Conservation (phyloP, 1,140 invertebrate species). For the Meloidogyne floridensis region DNA sequence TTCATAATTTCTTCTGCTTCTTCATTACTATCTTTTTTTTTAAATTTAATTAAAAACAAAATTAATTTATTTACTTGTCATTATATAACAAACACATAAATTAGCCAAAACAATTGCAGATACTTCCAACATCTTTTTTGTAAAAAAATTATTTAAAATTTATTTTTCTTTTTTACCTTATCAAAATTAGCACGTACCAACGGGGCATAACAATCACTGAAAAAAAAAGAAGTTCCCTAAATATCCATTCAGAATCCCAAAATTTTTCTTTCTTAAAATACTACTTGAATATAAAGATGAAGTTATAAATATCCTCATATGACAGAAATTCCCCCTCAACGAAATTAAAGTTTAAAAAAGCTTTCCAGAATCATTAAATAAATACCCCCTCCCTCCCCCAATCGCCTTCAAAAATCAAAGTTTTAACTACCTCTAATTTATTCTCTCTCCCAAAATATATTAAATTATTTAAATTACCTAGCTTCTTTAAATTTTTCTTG, state of each 20-base stretch:
- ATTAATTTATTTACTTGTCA: conserved; percentile 74
- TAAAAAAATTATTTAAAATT: conserved; percentile 61
- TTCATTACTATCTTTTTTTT: conserved; percentile 79
- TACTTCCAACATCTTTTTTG: conserved; percentile 79
- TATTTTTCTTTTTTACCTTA: conserved; percentile 71
- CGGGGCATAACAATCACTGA: conserved; percentile 88
- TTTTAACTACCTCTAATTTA: too few relatives aligned
- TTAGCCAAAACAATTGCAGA: conserved; percentile 96
- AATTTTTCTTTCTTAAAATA: too few relatives aligned
- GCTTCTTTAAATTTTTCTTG: conserved; percentile 71
- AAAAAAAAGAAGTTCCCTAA: neutral
- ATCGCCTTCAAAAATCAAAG: neutral
- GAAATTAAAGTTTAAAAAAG: too few relatives aligned
- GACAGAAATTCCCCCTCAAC: too few relatives aligned
- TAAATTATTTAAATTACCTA: neutral
- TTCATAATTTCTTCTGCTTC: conserved; percentile 98
- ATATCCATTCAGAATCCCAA: too few relatives aligned
- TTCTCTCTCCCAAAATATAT: neutral
- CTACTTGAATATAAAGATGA: too few relatives aligned
- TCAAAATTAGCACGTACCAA: conserved; percentile 95
- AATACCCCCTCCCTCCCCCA: too few relatives aligned
- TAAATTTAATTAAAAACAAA: conserved; percentile 8
- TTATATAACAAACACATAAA: conserved; percentile 96
- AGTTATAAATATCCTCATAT: too few relatives aligned
- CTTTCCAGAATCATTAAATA: too few relatives aligned